A percentile compares a stretch with the other conserved stretches of the same genome.
phyloP scores from a whole-genome alignment of 2,113 vertebrate species.

The Campylomormyrus numenius region DNA sequence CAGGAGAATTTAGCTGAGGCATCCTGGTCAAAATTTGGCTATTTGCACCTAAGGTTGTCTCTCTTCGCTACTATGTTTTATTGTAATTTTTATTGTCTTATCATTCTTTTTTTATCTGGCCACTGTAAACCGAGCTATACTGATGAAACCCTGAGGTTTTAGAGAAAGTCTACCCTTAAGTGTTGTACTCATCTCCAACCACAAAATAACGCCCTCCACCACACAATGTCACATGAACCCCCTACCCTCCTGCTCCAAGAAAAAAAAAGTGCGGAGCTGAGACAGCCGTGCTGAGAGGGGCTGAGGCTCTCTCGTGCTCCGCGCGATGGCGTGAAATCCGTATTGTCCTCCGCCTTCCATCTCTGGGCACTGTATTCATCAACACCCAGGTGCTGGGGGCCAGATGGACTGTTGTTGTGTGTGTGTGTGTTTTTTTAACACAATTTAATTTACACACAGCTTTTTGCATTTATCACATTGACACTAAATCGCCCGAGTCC shows the following conservation, averaged over 20 bases:
- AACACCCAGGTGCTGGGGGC: conserved; percentile 30
- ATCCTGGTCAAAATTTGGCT: conserved; percentile 27
- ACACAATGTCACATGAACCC: background rate
- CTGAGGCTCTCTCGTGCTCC: conserved; percentile 8
- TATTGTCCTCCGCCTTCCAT: conserved; percentile 36
- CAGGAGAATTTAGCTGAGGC: conserved; percentile 20
- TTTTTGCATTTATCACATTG: conserved; percentile 43
- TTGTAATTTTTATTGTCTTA: background rate
- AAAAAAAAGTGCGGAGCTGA: background rate
- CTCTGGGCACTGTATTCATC: conserved; percentile 34
- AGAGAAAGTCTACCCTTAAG: background rate
- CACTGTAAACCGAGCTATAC: background rate
- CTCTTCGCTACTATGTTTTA: background rate
- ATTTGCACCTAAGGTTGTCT: background rate
- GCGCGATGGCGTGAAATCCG: conserved; percentile 31
- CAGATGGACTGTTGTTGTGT: conserved; percentile 34
- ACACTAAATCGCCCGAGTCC: conserved; percentile 39
- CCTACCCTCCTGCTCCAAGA: background rate
- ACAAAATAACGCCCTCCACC: background rate
- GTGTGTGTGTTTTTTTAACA: conserved; percentile 25
- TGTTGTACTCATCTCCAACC: background rate
- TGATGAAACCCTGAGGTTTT: conserved; percentile 6
- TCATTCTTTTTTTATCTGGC: background rate
- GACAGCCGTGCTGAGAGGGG: conserved; percentile 14
- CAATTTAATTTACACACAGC: conserved; percentile 38